Evolutionary conservation across 2,888 invertebrate species (phyloP).

Genomic region (Lamellibrachia satsuma): DNA sequence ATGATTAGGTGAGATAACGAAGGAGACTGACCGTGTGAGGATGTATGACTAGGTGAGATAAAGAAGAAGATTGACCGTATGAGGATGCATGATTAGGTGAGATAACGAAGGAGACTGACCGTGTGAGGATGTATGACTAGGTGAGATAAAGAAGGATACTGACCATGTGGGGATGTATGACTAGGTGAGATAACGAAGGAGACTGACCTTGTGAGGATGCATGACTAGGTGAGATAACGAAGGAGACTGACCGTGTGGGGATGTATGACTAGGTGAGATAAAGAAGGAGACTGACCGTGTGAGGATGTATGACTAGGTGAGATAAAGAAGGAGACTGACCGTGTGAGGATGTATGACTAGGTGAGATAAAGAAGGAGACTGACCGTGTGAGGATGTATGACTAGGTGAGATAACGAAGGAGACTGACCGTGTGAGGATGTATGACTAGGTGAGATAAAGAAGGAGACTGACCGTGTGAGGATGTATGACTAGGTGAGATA

Average conservation of each 20-base stretch:
- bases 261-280: constrained; percentile 36
- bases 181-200: no score
- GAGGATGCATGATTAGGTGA: constrained; percentile 46
- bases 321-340: constrained; percentile 43
- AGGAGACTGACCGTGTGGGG: constrained; percentile 53
- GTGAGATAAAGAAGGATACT: neutral
- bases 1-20: no score
- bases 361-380: neutral
- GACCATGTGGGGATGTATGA: constrained; percentile 56
- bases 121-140: constrained; percentile 49
- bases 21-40: constrained; percentile 53
- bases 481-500: constrained; percentile 36
- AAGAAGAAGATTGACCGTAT: constrained; percentile 49
- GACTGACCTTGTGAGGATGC: constrained; percentile 59
- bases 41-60: constrained; percentile 36
- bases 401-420: no score
- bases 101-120: constrained; percentile 43
- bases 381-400: constrained; percentile 56
- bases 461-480: constrained; percentile 53
- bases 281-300: constrained; percentile 50
- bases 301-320: constrained; percentile 42
- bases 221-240: no score
- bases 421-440: constrained; percentile 57
- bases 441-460: no score
- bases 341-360: constrained; percentile 49